Evolutionary conservation across 2,797 vertebrate species (phyloP), one percentile per base, ranked within the genome.

Genomic region (Leuciscus waleckii): DNA sequence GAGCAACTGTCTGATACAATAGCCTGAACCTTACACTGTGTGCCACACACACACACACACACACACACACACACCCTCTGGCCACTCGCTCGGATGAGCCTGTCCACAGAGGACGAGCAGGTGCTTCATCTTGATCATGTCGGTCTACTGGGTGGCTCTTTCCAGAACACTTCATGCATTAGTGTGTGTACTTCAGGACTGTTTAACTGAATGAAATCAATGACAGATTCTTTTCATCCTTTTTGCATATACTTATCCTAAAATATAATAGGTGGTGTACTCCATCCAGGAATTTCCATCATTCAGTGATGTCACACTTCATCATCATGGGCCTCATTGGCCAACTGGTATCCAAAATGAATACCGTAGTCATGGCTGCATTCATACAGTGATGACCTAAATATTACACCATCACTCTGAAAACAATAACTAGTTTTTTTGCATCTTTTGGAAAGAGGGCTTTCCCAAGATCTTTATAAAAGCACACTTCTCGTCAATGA

Each of bases 51-150:
- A 85, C 88, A 86, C 29, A 29, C 82, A 88, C 70, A 51, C 43
- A 86, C 21, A 54, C 51, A 86, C 21, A 21, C 5, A 88, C 43
- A 63, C 43, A 86, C 21, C 75, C 76, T 80, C 63, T 87, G 87
- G 86, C 88, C 78, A 82, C 65, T 84, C 68, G 10, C 41, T 86
- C 63, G 87, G 80, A 88, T 43, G 70, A 90, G 3, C 29, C 76
- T 85, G 88, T 81, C 79, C 90, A 89, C 87, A 76, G 46, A 43
- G 86, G 56, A 75, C 61, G 68, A 65, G 56, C 56, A 68, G 58
- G 68, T 82, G 21, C 39, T 88, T 87, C 82, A 86, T 65, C 58
- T 65, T 19, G 58, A 79, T 65, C 77, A 63, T 32, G 39, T 65
- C 46, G 39, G 32, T 19, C 58, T 65, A 43, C 63, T n/a, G 43